Evolutionary conservation across 2,888 invertebrate species (phyloP).

Genomic region (Sialis fuliginosa): DNA sequence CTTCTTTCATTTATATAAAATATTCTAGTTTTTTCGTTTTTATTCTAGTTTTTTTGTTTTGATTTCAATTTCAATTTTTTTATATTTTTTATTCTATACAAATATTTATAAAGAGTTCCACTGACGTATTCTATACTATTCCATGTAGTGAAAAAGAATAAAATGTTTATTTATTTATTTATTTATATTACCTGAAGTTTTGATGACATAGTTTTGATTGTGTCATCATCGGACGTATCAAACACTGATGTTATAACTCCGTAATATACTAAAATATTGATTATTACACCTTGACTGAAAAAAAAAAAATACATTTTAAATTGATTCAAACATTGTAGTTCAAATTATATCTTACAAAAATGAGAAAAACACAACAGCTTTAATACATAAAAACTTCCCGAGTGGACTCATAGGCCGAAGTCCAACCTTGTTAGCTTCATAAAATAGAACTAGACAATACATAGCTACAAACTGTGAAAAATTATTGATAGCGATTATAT

Average conservation of each 20-base stretch:
- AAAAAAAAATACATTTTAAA: constrained; percentile 4
- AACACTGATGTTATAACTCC: constrained; percentile 63
- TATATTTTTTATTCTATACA: too few relatives aligned
- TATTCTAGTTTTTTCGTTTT: too few relatives aligned
- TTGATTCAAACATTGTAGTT: neutral
- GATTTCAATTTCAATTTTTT: too few relatives aligned
- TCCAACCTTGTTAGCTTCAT: constrained; percentile 73
- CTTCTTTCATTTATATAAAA: too few relatives aligned
- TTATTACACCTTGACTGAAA: constrained; percentile 78
- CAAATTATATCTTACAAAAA: constrained; percentile 67
- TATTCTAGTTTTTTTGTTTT: too few relatives aligned
- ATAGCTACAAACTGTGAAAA: constrained; percentile 89
- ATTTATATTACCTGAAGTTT: constrained; percentile 59
- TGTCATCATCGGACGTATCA: constrained; percentile 44
- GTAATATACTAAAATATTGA: constrained; percentile 70
- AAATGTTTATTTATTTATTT: too few relatives aligned
- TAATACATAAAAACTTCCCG: constrained; percentile 91
- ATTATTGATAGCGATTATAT: constrained; percentile 74
- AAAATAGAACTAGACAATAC: constrained; percentile 91
- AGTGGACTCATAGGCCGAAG: constrained; percentile 84
- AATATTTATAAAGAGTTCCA: too few relatives aligned
- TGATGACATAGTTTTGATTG: constrained; percentile 58
- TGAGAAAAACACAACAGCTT: constrained; percentile 93
- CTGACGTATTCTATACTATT: too few relatives aligned
- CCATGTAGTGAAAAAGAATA: too few relatives aligned